Evolutionary conservation across 2,797 vertebrate species (phyloP), one percentile per base, ranked within the genome.

Genomic region (Hyperoplus immaculatus): DNA sequence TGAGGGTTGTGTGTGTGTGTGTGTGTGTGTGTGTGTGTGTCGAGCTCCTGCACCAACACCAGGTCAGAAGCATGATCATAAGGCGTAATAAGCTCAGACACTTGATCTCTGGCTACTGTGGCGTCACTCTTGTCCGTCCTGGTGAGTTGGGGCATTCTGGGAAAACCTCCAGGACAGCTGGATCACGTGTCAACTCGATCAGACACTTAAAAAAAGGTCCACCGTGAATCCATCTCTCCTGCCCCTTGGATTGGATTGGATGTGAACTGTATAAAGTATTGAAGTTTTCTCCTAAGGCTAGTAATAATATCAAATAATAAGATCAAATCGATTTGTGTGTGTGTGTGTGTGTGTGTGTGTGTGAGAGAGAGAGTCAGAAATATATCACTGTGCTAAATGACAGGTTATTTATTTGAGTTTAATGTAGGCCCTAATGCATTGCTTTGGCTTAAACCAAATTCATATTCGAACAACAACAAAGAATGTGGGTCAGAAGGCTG

Each of bases 41-140:
- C 38, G 54, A 60, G 38, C 13, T 7, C 10, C 38, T 47, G 11
- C 7, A 4, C 56, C 4, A 16, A 70, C 63, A 16, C 72, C 9
- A 10, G 68, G 69, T 78, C 57, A 39, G 72, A 82, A 83, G 80
- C 73, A 42, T 69, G 49, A 81, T 64, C 73, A 42, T 69, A 53
- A 81, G 61, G 74, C 53, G 57, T 78, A 82, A 84, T 83, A 72
- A 85, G 81, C 21, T 51, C 68, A 64, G 66, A 89, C 67, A 78
- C 67, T 75, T 74, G 56, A 87, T 89, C 80, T 87, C 78, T 78
- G 65, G 75, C 71, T 77, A 77, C 71, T 51, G 75, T 71, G 50
- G 80, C 75, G 79, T 77, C 84, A 81, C 81, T 85, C 77, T 73
- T 84, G 75, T 77, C 71, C 45, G 50, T 81, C 74, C 59, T 53